Percentiles rank a stretch among this genome's conserved stretches.
Conservation (phyloP, 1,140 invertebrate genomes). For the Ips nitidus region DNA sequence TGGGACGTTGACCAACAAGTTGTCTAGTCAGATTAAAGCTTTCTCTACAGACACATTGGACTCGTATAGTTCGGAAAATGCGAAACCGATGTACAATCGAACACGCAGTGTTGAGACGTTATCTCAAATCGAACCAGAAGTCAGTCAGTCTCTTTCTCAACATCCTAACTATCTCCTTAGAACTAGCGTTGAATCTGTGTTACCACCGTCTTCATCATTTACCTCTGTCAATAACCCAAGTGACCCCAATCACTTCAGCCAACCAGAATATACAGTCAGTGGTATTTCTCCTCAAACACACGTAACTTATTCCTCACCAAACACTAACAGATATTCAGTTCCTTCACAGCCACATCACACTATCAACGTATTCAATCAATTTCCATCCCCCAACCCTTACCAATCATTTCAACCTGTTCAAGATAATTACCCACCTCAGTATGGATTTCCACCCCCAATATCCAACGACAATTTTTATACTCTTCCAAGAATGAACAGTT, state of each 20-base stretch:
- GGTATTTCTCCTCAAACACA: background rate
- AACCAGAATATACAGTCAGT: background rate
- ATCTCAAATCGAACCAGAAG: background rate
- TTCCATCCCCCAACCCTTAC: conserved; percentile 14
- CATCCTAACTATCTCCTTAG: background rate
- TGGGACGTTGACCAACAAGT: conserved; percentile 25
- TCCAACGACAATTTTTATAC: background rate
- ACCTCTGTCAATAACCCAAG: background rate
- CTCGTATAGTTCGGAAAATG: background rate
- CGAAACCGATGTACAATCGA: background rate
- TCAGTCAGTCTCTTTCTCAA: background rate
- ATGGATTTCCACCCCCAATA: background rate
- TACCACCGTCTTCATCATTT: background rate
- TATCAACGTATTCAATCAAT: conserved; percentile 28
- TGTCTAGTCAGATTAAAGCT: conserved; percentile 2
- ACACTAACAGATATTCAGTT: background rate
- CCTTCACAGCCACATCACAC: conserved; percentile 20
- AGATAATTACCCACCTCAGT: background rate
- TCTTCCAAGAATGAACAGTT: conserved; percentile 5
- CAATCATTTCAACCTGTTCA: background rate
- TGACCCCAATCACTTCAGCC: background rate
- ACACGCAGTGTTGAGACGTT: conserved; percentile 16
- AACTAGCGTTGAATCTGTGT: background rate
- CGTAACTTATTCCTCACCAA: background rate
- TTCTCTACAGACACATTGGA: conserved; percentile 20